A percentile compares a stretch with the other conserved stretches of the same genome.
These are phyloP conservation scores for Anguilla anguilla DNA, from an alignment of 2,797 vertebrate genomes.

Conservation along the genomic window DNA sequence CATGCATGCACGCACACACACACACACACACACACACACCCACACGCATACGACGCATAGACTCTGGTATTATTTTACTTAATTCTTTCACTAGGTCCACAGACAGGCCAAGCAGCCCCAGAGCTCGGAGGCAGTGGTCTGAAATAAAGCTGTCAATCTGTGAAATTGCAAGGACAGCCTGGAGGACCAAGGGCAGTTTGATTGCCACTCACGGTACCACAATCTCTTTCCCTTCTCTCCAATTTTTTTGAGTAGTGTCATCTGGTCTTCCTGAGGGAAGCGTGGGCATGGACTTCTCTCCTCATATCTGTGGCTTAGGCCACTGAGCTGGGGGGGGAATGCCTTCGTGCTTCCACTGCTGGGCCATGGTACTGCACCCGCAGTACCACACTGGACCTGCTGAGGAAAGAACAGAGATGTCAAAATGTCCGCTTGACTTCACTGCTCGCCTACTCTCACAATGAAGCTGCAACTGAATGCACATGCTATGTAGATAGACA, in stretches of 20 bases:
- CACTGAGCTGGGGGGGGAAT: neutral
- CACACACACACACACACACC: too few relatives aligned
- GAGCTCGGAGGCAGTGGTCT: constrained; percentile 23
- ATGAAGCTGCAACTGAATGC: neutral
- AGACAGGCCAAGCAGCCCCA: constrained; percentile 6
- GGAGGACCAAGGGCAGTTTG: constrained; percentile 30
- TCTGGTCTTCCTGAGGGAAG: neutral
- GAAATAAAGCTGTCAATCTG: constrained; percentile 53
- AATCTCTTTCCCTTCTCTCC: constrained; percentile 35
- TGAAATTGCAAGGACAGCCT: constrained; percentile 42
- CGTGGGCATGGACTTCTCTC: neutral
- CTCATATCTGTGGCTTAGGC: neutral
- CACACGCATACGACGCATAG: too few relatives aligned
- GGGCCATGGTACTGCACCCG: neutral
- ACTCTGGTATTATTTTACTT: neutral
- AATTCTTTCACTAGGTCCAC: neutral
- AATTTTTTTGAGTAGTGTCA: constrained; percentile 10
- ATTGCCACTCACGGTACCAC: constrained; percentile 19
- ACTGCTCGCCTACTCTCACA: neutral
- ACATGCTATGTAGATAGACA: neutral
- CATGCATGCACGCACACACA: too few relatives aligned
- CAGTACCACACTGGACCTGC: neutral
- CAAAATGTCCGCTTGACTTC: neutral
- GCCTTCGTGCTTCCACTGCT: constrained; percentile 4
- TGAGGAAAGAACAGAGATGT: constrained; percentile 1